Evolutionary conservation across 1,140 invertebrate species (phyloP), one percentile per base, ranked within the genome.

Genomic region (Diorhabda elongata): DNA sequence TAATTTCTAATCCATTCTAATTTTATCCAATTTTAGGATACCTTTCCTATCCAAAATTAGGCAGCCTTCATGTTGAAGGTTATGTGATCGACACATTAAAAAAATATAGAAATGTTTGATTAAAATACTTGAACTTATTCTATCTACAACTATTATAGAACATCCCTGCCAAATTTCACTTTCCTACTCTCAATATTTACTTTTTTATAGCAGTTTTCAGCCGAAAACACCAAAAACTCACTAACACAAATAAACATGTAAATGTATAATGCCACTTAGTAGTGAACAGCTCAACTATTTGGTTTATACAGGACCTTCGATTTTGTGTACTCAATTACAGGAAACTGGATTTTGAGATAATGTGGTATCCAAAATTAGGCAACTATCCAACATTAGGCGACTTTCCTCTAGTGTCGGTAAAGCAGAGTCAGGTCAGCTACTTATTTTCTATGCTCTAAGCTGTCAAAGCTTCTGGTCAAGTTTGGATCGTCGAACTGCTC

Each of bases 11-110:
- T 63, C 45, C 44, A 44, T 42, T 42, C 43, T 63, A 11, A 11
- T 11, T 11, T 11, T 11, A 63, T 63, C 61, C 61, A 63, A 63
- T 63, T 63, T 43, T 63, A 26, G n/a, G 4, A 7, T 9, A 44
- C 61, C 5, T 47, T 44, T 63, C 61, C 3, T 63, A 44, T 63
- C 61, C 61, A 63, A 63, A 63, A 63, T 63, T 44, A 63, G 5
- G 61, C 61, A 63, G 44, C 61, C 26, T 44, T 44, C 9, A 63
- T 44, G 43, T 44, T 44, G 2, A 61, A 61, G 3, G 61, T 63
- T 63, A 44, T 44, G 2, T 63, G 61, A 63, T 63, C 2, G 44
- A 63, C 43, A 5, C 8, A 26, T 26, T 26, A 26, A 44, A 63
- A n/a, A n/a, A 44, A 9, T 44, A 63, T 2, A 45, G 7, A 9